Evolutionary conservation across 2,888 invertebrate genomes (phyloP), one percentile per base, ranked within the genome.

Genomic region (Dynastes grantii): DNA sequence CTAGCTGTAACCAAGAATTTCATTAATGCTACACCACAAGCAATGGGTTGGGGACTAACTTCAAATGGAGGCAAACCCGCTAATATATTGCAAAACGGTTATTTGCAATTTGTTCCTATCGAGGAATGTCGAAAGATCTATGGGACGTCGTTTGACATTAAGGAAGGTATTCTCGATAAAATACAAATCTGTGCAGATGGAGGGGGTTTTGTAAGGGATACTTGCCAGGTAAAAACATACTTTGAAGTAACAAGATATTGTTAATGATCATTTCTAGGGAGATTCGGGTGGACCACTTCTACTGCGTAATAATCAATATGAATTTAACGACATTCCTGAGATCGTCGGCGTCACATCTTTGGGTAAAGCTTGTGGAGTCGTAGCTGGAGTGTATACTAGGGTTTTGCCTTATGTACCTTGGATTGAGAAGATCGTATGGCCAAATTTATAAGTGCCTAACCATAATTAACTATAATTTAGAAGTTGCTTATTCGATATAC

Each of bases 281-380:
- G 92, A 93, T 86, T 92, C 92, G 63, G 92, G 93, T n/a, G 92
- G 92, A 6, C 92, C 92, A 0, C 86, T 93, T 37, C 86, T 86
- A 32, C 81, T 89, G 3, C 83, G 80, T 49, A 84, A 84, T 70
- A 55, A 49, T 8, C 67, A 79, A 0, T 82, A 85, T 0, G 27
- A 86, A 55, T 92, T 84, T 71, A 65, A 89, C 82, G 87, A 88
- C 80, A 81, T 85, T 0, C 29, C 86, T 51, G 86, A 85, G 68
- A 81, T 90, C 0, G 84, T 90, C 45, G 90, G 90, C 0, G 80
- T 90, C 0, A 90, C 90, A 13, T 90, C 82, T 84, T 87, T 87
- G 81, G 88, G 90, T 51, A 87, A 85, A 85, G 84, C 82, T 11
- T 88, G 82, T 87, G 90, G 83, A 84, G 86, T 78, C 80, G 84